Percentiles rank a stretch among this genome's conserved stretches.
Conservation (phyloP, 2,888 invertebrate genomes). For the Pogonocherus hispidulus region DNA sequence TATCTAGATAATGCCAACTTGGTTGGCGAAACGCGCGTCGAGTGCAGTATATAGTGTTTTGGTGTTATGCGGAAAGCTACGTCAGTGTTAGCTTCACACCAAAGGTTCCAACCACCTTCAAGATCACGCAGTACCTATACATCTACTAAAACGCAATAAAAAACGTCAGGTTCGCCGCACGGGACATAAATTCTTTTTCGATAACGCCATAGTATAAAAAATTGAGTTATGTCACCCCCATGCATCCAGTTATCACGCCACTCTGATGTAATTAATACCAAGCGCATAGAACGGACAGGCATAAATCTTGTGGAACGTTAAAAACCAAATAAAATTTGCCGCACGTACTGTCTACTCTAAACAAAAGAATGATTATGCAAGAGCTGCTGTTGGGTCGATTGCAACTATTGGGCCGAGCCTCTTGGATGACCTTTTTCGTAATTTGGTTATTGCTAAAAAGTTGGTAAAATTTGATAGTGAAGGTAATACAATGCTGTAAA, state of each 20-base stretch:
- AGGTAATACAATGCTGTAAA: not conserved
- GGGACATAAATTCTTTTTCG: constrained; percentile 22
- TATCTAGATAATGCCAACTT: no score
- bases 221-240: constrained; percentile 11
- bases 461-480: not conserved
- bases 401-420: not conserved
- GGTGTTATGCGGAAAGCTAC: no score
- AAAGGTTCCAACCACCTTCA: no score
- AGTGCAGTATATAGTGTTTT: no score
- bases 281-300: not conserved
- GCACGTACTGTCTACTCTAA: constrained; percentile 4
- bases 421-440: not conserved
- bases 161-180: not conserved
- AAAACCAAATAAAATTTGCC: constrained; percentile 21
- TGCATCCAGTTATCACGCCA: constrained; percentile 15
- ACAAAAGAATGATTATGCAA: not conserved
- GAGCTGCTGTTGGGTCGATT: not conserved
- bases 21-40: no score
- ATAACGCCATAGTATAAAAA: constrained; percentile 22
- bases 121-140: no score
- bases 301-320: constrained; percentile 17
- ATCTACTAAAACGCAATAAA: not conserved
- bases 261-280: constrained; percentile 16
- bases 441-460: not conserved
- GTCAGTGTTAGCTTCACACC: no score